phyloP scores from a whole-genome alignment of 1,140 invertebrate genomes.

The Ditylenchus dipsaci region DNA sequence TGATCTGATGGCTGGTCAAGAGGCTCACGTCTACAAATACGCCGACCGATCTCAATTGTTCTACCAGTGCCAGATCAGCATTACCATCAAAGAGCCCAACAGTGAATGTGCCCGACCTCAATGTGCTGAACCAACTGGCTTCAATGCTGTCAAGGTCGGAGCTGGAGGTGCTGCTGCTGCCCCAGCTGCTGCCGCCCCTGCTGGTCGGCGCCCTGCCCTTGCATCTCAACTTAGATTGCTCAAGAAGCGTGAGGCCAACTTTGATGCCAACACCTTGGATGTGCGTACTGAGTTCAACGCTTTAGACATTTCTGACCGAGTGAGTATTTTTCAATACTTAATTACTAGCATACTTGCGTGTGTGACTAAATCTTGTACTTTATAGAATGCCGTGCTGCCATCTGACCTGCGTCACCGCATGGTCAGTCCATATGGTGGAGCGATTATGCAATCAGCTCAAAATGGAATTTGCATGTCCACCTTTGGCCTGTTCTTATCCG shows the following conservation, averaged over 20 bases:
- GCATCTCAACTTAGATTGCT: slow-evolving; percentile 49
- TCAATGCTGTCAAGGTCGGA: slow-evolving; percentile 49
- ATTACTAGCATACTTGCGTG: neutral
- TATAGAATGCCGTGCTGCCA: slow-evolving; percentile 29
- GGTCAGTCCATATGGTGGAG: neutral
- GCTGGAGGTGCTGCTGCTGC: slow-evolving; percentile 36
- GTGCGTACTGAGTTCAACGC: slow-evolving; percentile 52
- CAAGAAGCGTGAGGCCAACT: slow-evolving; percentile 44
- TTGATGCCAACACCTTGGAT: slow-evolving; percentile 49
- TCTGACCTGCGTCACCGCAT: slow-evolving; percentile 29
- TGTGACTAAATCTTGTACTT: neutral
- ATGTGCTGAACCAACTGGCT: slow-evolving; percentile 53
- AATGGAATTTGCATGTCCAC: slow-evolving; percentile 49
- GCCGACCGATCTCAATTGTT: slow-evolving; percentile 56
- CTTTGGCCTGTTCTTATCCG: slow-evolving; percentile 50
- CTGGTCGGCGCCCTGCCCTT: slow-evolving; percentile 21
- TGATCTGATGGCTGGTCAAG: slow-evolving; percentile 56
- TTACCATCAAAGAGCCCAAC: slow-evolving; percentile 57
- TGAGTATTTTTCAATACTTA: neutral
- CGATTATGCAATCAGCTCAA: slow-evolving; percentile 17
- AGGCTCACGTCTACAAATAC: slow-evolving; percentile 59
- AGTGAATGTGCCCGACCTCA: slow-evolving; percentile 55
- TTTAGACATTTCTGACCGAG: slow-evolving; percentile 46
- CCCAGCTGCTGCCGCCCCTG: slow-evolving; percentile 10
- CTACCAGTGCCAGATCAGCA: slow-evolving; percentile 58